These are phyloP conservation scores for Pristionchus entomophagus DNA, from an alignment of 2,888 invertebrate species.

Conservation along the genomic window DNA sequence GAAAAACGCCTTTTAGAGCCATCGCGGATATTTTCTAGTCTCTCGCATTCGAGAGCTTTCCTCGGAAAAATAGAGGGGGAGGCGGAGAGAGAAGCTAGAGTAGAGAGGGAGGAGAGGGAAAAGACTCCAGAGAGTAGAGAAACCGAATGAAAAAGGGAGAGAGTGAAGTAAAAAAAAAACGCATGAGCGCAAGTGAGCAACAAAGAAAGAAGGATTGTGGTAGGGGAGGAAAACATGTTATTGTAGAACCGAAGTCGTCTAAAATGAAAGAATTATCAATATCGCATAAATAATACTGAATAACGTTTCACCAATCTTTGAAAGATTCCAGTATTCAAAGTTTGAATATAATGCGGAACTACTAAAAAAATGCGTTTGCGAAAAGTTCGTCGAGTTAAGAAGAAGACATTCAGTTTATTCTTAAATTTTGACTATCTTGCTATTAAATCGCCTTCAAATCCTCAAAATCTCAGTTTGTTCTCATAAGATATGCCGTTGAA, in stretches of 20 bases:
- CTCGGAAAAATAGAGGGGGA: background rate
- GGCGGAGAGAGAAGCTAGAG: background rate
- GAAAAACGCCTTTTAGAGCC: background rate
- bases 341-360: background rate
- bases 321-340: background rate
- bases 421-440: too few species aligned
- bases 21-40: conserved; percentile 10
- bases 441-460: too few species aligned
- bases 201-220: conserved; percentile 12
- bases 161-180: conserved; percentile 9
- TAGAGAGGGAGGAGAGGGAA: background rate
- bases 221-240: background rate
- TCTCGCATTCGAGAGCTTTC: conserved; percentile 18
- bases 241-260: conserved; percentile 3
- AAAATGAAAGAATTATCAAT: too few species aligned
- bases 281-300: too few species aligned
- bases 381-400: too few species aligned
- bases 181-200: background rate
- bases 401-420: too few species aligned
- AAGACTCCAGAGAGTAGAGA: background rate
- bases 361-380: too few species aligned
- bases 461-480: too few species aligned
- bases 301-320: background rate
- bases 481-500: too few species aligned
- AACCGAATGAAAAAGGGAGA: background rate